A percentile compares a stretch with the other conserved stretches of the same genome.
Evolutionary conservation across 2,888 invertebrate genomes (phyloP).

Genomic region (Drosophila lacicola): DNA sequence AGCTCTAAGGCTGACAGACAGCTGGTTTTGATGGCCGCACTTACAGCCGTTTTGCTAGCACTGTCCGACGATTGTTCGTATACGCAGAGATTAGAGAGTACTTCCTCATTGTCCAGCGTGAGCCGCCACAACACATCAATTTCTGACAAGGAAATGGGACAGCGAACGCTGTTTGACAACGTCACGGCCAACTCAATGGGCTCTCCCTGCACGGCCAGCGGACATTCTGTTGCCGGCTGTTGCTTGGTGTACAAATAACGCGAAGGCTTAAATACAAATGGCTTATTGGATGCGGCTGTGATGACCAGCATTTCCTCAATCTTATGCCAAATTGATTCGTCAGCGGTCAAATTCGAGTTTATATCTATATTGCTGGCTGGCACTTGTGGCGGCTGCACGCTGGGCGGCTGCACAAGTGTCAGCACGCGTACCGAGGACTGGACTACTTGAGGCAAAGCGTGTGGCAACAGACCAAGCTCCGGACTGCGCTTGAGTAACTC

Average conservation of each 20-base stretch:
- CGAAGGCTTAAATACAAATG: conserved; percentile 92
- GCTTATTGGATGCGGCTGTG: conserved; percentile 89
- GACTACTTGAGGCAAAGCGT: conserved; percentile 91
- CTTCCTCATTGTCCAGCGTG: conserved; percentile 84
- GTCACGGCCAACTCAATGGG: conserved; percentile 90
- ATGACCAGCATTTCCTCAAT: conserved; percentile 92
- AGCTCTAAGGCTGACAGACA: conserved; percentile 77
- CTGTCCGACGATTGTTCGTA: conserved; percentile 81
- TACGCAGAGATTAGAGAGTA: conserved; percentile 84
- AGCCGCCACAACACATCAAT: conserved; percentile 84
- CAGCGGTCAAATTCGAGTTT: conserved; percentile 83
- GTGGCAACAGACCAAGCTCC: conserved; percentile 86
- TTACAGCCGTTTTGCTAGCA: conserved; percentile 73
- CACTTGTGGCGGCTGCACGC: conserved; percentile 74
- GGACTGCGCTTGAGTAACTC: conserved; percentile 82
- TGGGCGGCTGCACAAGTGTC: conserved; percentile 81
- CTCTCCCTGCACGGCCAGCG: conserved; percentile 92
- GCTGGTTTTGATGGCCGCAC: conserved; percentile 81
- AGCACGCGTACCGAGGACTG: conserved; percentile 90
- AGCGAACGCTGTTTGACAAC: conserved; percentile 86
- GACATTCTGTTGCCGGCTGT: conserved; percentile 88
- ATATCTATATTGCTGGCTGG: conserved; percentile 84
- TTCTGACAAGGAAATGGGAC: conserved; percentile 86
- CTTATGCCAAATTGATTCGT: conserved; percentile 88
- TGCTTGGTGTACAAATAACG: conserved; percentile 90